Evolutionary conservation across 2,888 invertebrate species (phyloP), one percentile per base, ranked within the genome.

Genomic region (Diplolepis rosae): DNA sequence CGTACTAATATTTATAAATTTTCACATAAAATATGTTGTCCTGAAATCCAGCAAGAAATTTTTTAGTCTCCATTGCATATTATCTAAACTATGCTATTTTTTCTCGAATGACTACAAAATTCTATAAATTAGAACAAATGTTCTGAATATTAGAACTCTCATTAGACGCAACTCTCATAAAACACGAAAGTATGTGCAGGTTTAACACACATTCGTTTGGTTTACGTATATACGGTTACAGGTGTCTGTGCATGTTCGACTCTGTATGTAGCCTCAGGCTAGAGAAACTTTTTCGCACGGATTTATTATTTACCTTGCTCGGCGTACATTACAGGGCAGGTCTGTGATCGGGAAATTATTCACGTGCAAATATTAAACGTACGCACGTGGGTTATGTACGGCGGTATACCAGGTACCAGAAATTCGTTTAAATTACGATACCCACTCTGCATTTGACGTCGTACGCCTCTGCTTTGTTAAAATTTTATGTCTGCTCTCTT

Each of bases 281-380:
- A 39, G 61, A 39, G 61, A 61, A 61, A 61, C 39, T 61, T 61
- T 61, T 61, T 61, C 61, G 61, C 61, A 24, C 61, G 39, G 61
- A 61, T 61, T 61, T 61, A 61, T 61, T 61, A 61, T 61, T 61
- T 61, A 61, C 61, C 61, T 61, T 61, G 61, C 39, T 39, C 61
- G 24, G 24, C 35, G 61, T 39, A 61, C 56, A 35, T 24, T 24
- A 39, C 22, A 35, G 45, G 39, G 61, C 22, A 61, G 39, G 61
- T 24, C 61, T 39, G 61, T 39, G 39, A 24, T 39, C 35, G 24
- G 22, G 39, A 61, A 61, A 61, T 61, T 61, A 61, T 61, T 61
- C 61, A 39, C 35, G 61, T 61, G 61, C n/a, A 54, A 39, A 61
- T 39, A 61, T 61, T 61, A 61, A 61, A 61, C n/a, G 39, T 39